Evolutionary conservation across 2,113 vertebrate genomes (phyloP).

Genomic region (Ameiurus melas): DNA sequence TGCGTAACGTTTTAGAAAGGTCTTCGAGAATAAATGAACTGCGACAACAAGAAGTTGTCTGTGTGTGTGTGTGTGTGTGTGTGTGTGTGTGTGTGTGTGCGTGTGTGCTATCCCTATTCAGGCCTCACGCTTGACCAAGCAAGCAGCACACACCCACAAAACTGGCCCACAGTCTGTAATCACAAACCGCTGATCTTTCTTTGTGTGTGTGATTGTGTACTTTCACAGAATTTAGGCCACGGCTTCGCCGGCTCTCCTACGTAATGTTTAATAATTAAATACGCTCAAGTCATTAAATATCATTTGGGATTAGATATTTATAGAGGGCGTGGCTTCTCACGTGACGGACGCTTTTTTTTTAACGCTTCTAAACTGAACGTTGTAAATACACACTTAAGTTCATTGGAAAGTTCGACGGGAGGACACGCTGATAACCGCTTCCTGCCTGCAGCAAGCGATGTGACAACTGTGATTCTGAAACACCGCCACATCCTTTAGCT

Average conservation of each 20-base stretch:
- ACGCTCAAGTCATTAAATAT: background rate
- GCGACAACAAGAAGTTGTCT: background rate
- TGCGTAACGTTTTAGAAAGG: background rate
- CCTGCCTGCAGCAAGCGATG: background rate
- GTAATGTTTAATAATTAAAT: background rate
- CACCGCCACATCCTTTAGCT: slow-evolving; percentile 11
- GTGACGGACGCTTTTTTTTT: background rate
- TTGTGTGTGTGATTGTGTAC: slow-evolving; percentile 1
- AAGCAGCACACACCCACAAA: slow-evolving; percentile 49
- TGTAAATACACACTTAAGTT: background rate
- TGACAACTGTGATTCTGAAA: background rate
- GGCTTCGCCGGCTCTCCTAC: background rate
- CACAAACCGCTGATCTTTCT: slow-evolving; percentile 32
- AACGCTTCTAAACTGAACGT: background rate
- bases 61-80: slow-evolving; percentile 8
- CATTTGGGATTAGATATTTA: background rate
- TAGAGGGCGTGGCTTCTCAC: background rate
- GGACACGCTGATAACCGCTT: background rate
- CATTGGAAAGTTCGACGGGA: background rate
- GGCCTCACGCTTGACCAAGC: slow-evolving; percentile 25
- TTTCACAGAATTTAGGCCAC: background rate
- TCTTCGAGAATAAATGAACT: background rate
- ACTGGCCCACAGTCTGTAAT: slow-evolving; percentile 37
- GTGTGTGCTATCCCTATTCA: slow-evolving; percentile 31
- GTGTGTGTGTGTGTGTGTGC: slow-evolving; percentile 28